Base-by-base conservation (phyloP, 1,140 invertebrate species). In the Gryon sp. region DNA sequence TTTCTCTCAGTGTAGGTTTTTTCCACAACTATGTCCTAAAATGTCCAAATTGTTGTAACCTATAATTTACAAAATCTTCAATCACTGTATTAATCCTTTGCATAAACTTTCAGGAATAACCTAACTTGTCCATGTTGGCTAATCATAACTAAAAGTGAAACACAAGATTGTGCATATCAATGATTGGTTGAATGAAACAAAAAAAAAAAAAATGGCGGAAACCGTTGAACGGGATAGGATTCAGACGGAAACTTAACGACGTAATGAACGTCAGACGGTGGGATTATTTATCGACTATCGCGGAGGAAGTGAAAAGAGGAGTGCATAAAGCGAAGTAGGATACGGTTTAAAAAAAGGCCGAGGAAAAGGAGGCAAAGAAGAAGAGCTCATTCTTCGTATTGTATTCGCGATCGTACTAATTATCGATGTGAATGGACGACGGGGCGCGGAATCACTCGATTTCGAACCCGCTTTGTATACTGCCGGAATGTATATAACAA, bases 231-330 rank as follows among this genome's bases (percentile, higher is more conserved):
- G n/a, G n/a, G n/a, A n/a, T n/a, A n/a, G n/a, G 82, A 66, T 80
- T 68, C 65, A 32, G 59, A 57, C 69, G 74, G 68, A 80, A 82
- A 83, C 72, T 82, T 84, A 82, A 85, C 82, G 82, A 81, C 68
- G 82, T 82, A 84, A 84, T 82, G 82, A 84, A 81, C 76, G 80
- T 83, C 82, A 80, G 83, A 79, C 80, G 77, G 68, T 68, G 82
- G n/a, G 79, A 84, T 85, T 85, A 85, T 85, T 85, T 84, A 85
- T 85, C 62, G 82, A 66, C 74, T 62, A 75, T 60, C 45, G 52
- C 53, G 57, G 34, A 74, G 65, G 65, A 66, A 70, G 59, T 69
- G 66, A 72, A 77, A 65, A 63, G 53, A 68, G 62, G 52, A 68
- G 68, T 63, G 38, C 59, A 73, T 62, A 70, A 72, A 68, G 45